These are phyloP conservation scores for Noctua pronuba DNA, from an alignment of 2,888 invertebrate genomes.

Conservation along the genomic window DNA sequence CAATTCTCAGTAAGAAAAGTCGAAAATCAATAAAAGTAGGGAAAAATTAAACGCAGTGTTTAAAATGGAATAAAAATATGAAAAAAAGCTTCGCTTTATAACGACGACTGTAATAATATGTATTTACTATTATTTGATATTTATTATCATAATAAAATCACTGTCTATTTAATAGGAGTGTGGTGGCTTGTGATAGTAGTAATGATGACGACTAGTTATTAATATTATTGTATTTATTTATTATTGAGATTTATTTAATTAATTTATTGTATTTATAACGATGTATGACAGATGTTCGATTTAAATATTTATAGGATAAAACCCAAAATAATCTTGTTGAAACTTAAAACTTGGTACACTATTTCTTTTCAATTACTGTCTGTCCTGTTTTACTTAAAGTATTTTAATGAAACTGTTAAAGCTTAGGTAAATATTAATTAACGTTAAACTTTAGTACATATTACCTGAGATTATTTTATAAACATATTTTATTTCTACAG, in stretches of 20 bases:
- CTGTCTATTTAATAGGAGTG: conserved; percentile 86
- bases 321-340: conserved; percentile 58
- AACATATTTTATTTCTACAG: conserved; percentile 46
- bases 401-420: conserved; percentile 61
- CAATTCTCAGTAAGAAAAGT: conserved; percentile 70
- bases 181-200: conserved; percentile 88
- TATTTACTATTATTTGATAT: conserved; percentile 69
- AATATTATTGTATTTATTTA: conserved; percentile 64
- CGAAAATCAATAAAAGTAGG: conserved; percentile 74
- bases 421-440: conserved; percentile 64
- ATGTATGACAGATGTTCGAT: conserved; percentile 56
- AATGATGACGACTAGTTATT: conserved; percentile 74
- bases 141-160: conserved; percentile 77
- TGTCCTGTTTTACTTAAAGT: conserved; percentile 46
- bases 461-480: conserved; percentile 49
- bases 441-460: conserved; percentile 58
- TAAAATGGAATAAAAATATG: conserved; percentile 75
- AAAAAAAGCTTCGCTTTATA: conserved; percentile 87
- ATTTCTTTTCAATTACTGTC: conserved; percentile 49
- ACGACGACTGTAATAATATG: conserved; percentile 80
- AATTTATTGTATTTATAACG: conserved; percentile 54
- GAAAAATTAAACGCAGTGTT: conserved; percentile 77
- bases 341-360: conserved; percentile 46
- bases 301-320: conserved; percentile 51
- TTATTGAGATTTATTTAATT: conserved; percentile 60